These are phyloP conservation scores for Peromyscus maniculatus DNA, from an alignment of 2,113 vertebrate genomes.

Conservation along the genomic window DNA sequence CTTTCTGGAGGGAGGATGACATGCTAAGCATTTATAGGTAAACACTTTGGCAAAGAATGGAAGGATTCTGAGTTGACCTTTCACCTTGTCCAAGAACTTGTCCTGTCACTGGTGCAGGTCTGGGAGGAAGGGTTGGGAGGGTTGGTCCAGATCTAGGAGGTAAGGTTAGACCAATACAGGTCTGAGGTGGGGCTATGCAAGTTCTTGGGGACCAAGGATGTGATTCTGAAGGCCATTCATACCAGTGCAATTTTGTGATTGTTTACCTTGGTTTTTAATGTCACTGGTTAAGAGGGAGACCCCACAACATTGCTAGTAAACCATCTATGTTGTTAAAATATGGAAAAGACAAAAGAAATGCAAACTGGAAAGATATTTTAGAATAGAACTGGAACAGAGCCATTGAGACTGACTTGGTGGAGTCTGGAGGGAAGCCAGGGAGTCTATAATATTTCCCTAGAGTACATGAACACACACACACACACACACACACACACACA, in stretches of 20 bases:
- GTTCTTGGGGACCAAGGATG: background rate
- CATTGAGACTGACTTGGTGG: constrained; percentile 65
- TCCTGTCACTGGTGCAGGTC: background rate
- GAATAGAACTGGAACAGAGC: constrained; percentile 69
- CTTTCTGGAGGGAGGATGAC: constrained; percentile 69
- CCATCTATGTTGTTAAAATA: constrained; percentile 65
- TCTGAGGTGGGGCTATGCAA: background rate
- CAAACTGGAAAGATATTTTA: constrained; percentile 66
- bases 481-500: background rate
- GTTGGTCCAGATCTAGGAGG: background rate
- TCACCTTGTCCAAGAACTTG: constrained; percentile 30
- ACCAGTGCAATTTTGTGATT: constrained; percentile 3
- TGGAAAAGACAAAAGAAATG: constrained; percentile 73
- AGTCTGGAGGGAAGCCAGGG: constrained; percentile 73
- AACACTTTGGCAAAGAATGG: constrained; percentile 60
- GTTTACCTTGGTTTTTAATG: constrained; percentile 49
- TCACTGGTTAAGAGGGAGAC: constrained; percentile 48
- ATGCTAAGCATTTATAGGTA: constrained; percentile 77
- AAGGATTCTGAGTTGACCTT: constrained; percentile 48
- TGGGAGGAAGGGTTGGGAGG: background rate
- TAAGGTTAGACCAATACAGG: background rate
- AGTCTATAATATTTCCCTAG: constrained; percentile 73
- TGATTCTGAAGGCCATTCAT: background rate
- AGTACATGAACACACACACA: background rate
- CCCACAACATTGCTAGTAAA: constrained; percentile 49